Percentiles rank a stretch among this genome's conserved stretches.
These are phyloP conservation scores for Sebastolobus alascanus DNA, from an alignment of 2,797 vertebrate species.

Conservation along the genomic window DNA sequence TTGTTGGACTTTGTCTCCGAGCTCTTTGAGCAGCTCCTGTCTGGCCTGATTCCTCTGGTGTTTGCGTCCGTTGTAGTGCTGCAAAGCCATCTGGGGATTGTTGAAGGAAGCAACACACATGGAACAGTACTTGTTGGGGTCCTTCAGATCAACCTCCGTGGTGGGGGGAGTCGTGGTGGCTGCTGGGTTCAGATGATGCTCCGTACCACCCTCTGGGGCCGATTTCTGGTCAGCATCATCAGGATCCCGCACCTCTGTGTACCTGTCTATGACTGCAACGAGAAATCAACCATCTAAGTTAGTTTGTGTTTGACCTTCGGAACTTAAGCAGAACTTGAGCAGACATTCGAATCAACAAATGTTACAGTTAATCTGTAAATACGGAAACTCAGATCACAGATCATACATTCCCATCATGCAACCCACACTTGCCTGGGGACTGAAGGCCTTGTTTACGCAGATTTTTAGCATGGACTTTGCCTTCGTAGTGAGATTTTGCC, in stretches of 20 bases:
- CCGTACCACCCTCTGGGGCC: slow-evolving; percentile 20
- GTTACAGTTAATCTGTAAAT: background rate
- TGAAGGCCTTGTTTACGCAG: slow-evolving; percentile 77
- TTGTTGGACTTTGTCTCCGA: slow-evolving; percentile 76
- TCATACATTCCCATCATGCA: background rate
- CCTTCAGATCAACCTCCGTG: slow-evolving; percentile 79
- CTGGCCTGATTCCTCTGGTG: slow-evolving; percentile 88
- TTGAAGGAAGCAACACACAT: slow-evolving; percentile 88
- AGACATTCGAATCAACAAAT: background rate
- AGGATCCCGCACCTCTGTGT: slow-evolving; percentile 32
- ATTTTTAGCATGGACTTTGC: slow-evolving; percentile 88
- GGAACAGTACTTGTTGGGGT: slow-evolving; percentile 86
- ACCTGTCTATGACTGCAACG: slow-evolving; percentile 20
- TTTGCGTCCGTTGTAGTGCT: slow-evolving; percentile 90
- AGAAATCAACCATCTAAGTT: background rate
- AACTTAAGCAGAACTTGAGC: background rate
- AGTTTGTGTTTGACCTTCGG: background rate
- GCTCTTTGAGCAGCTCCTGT: slow-evolving; percentile 80
- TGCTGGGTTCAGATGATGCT: slow-evolving; percentile 28
- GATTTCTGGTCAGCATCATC: slow-evolving; percentile 24
- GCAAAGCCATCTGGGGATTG: slow-evolving; percentile 84
- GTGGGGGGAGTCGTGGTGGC: background rate
- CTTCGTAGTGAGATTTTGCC: slow-evolving; percentile 87
- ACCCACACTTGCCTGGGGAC: slow-evolving; percentile 55
- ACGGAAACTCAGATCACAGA: background rate